These are phyloP conservation scores for Hesperia comma DNA, from an alignment of 2,888 invertebrate genomes.

Conservation along the genomic window DNA sequence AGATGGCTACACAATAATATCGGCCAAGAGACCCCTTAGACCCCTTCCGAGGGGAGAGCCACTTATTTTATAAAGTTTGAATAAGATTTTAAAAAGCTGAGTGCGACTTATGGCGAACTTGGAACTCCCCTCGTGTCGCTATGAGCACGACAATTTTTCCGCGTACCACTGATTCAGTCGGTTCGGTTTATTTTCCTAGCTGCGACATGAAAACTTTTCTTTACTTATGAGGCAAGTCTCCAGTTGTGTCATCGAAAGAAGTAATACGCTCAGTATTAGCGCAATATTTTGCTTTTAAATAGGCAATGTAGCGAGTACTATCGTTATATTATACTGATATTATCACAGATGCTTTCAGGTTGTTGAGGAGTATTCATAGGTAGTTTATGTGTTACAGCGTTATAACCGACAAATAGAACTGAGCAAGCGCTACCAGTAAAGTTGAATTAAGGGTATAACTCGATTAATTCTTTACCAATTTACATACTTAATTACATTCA, in stretches of 20 bases:
- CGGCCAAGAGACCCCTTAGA: slow-evolving; percentile 51
- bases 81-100: slow-evolving; percentile 82
- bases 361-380: background rate
- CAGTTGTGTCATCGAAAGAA: slow-evolving; percentile 6
- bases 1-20: slow-evolving; percentile 83
- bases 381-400: background rate
- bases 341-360: background rate
- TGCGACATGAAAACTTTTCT: slow-evolving; percentile 28
- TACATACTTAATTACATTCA: too few species aligned
- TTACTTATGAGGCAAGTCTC: slow-evolving; percentile 16
- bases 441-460: too few species aligned
- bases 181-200: slow-evolving; percentile 29
- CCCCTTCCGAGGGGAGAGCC: slow-evolving; percentile 71
- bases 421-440: too few species aligned
- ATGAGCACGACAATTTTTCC: slow-evolving; percentile 31
- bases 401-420: too few species aligned
- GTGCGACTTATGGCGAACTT: slow-evolving; percentile 64
- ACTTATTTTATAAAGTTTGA: slow-evolving; percentile 82
- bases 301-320: background rate
- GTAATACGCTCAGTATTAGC: background rate
- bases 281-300: slow-evolving; percentile 1
- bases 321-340: background rate
- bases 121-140: slow-evolving; percentile 41
- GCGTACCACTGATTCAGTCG: slow-evolving; percentile 26
- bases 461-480: too few species aligned